Evolutionary conservation across 35 echinoderm and acorn worm genomes (phyloP), one percentile per base, ranked within the genome.

Genomic region (Patiria miniata): DNA sequence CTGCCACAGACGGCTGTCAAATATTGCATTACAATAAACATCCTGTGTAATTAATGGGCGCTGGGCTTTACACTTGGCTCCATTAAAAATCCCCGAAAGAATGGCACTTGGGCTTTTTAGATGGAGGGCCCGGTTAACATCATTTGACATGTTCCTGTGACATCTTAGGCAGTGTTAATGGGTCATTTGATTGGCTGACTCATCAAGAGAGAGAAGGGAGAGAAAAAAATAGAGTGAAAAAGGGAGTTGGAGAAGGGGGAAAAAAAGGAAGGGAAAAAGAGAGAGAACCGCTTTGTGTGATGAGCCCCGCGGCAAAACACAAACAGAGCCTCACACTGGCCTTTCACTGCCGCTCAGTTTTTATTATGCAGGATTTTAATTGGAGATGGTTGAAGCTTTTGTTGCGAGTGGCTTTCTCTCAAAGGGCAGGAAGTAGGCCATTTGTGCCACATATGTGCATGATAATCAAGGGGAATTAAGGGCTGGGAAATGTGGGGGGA

Each of bases 11-110:
- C 65, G 65, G 65, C 65, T 73, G 65, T 73, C 65, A 73, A 73
- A 73, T 73, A 73, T 73, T 73, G 65, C 65, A 73, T 73, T 73
- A 73, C 65, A 73, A 73, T 73, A 73, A 73, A 73, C 65, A 73
- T 73, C 65, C 65, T 30, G 65, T 73, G 65, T 73, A 73, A 73
- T 73, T 73, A 73, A 73, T 73, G 65, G 65, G 21, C 34, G 65
- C 65, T 12, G 29, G 65, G 65, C 65, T 73, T 73, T 73, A 73
- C 65, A 73, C 65, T 73, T 73, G 65, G 26, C 65, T 34, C 65
- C 23, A 32, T 73, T 32, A 73, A 73, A 73, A 34, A 32, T 34
- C 34, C 65, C 65, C 65, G 34, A 73, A 73, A 73, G 65, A 73
- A 73, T 73, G 65, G 65, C 65, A 73, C 65, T 73, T 73, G 65